Percentiles rank a stretch among this genome's conserved stretches.
Conservation (phyloP, 2,888 invertebrate genomes). For the Molorchus minor region DNA sequence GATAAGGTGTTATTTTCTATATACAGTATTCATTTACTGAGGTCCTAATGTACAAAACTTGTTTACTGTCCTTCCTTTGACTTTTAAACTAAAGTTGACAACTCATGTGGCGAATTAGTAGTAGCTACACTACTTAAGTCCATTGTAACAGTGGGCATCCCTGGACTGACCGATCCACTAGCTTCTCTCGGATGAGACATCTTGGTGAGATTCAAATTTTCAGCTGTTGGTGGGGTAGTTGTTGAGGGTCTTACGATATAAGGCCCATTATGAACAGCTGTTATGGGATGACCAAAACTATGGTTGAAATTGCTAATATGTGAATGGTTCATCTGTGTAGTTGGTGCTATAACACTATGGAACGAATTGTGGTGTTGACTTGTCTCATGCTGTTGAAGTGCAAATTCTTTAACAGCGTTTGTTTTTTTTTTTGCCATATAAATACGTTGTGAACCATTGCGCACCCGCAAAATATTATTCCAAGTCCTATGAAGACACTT, state of each 20-base stretch:
- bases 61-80: not conserved
- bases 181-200: constrained; percentile 63
- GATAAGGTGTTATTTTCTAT: too few species aligned
- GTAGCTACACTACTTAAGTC: constrained; percentile 73
- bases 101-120: constrained; percentile 72
- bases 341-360: constrained; percentile 52
- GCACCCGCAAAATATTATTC: constrained; percentile 90
- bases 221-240: constrained; percentile 65
- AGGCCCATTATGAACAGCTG: constrained; percentile 63
- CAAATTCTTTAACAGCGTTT: constrained; percentile 75
- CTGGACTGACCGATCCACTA: constrained; percentile 73
- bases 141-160: constrained; percentile 66
- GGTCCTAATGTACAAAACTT: too few species aligned
- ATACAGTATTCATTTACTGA: too few species aligned
- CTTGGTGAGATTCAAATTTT: constrained; percentile 55
- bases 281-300: constrained; percentile 56
- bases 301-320: constrained; percentile 58
- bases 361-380: constrained; percentile 54
- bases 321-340: constrained; percentile 54
- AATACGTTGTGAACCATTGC: constrained; percentile 95
- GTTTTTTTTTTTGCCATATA: constrained; percentile 94
- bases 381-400: constrained; percentile 56
- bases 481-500: constrained; percentile 88
- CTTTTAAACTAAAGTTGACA: constrained; percentile 73
- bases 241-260: constrained; percentile 71